Conservation (phyloP, 2,797 vertebrate species). For the Neopelma chrysocephalum region DNA sequence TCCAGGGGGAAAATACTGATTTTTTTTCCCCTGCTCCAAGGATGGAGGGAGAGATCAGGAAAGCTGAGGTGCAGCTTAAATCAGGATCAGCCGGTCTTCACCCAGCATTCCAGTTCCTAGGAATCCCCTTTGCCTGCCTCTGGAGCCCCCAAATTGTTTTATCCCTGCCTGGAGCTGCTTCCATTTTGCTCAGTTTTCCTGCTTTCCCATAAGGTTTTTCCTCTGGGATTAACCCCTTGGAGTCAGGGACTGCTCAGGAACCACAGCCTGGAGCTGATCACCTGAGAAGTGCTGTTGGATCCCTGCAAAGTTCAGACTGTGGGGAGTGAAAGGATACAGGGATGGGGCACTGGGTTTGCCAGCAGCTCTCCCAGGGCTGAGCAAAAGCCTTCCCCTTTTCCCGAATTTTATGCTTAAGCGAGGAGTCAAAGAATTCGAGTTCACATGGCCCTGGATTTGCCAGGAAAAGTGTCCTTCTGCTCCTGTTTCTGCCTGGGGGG, state of each 20-base stretch:
- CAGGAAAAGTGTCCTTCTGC: background rate
- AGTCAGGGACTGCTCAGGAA: background rate
- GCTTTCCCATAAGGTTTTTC: background rate
- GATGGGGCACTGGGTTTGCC: background rate
- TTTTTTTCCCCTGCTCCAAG: background rate
- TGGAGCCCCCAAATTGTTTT: background rate
- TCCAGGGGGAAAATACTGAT: background rate
- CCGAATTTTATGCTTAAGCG: background rate
- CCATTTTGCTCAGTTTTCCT: accelerated
- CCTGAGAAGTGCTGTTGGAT: background rate
- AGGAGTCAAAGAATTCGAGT: background rate
- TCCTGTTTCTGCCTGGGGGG: background rate
- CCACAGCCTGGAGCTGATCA: background rate
- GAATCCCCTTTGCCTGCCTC: background rate
- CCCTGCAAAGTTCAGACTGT: background rate
- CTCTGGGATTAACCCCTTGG: background rate
- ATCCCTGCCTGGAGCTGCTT: background rate
- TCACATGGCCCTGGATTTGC: background rate
- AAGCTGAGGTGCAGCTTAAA: background rate
- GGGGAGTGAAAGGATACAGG: background rate
- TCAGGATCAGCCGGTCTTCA: background rate
- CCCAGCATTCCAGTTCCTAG: background rate
- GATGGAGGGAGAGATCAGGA: background rate
- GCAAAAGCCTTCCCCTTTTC: background rate
- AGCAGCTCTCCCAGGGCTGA: background rate